Percentiles rank a stretch among this genome's conserved stretches.
phyloP scores from a whole-genome alignment of 2,888 invertebrate species.

The Diaphora mendica region DNA sequence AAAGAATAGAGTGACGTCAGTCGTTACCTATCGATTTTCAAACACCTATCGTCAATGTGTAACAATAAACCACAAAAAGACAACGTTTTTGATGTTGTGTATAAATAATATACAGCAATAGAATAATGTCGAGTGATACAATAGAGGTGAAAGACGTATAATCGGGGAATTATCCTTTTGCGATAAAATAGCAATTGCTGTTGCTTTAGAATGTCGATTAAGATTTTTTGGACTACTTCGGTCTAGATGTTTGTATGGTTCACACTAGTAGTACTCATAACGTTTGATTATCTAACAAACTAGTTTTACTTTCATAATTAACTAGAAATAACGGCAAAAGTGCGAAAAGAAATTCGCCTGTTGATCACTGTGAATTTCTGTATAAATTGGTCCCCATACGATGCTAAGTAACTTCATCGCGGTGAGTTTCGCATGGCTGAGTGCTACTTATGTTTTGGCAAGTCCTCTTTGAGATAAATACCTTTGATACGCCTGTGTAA shows the following conservation, averaged over 20 bases:
- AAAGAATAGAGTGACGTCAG: too few relatives aligned
- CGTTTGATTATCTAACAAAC: neutral
- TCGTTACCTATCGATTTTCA: too few relatives aligned
- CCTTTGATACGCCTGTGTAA: neutral
- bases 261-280: neutral
- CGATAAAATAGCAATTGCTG: too few relatives aligned
- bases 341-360: neutral
- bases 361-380: neutral
- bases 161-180: too few relatives aligned
- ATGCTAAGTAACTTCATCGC: neutral
- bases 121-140: too few relatives aligned
- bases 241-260: neutral
- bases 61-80: too few relatives aligned
- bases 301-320: neutral
- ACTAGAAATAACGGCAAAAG: neutral
- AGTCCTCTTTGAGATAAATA: conserved; percentile 8
- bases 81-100: too few relatives aligned
- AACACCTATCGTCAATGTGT: too few relatives aligned
- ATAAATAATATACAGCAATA: too few relatives aligned
- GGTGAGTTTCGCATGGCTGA: conserved; percentile 2
- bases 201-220: too few relatives aligned
- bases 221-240: neutral
- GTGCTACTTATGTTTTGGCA: conserved; percentile 7
- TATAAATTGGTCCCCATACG: neutral
- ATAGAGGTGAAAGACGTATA: too few relatives aligned